phyloP scores from a whole-genome alignment of 2,888 invertebrate genomes.

The Leucania comma region DNA sequence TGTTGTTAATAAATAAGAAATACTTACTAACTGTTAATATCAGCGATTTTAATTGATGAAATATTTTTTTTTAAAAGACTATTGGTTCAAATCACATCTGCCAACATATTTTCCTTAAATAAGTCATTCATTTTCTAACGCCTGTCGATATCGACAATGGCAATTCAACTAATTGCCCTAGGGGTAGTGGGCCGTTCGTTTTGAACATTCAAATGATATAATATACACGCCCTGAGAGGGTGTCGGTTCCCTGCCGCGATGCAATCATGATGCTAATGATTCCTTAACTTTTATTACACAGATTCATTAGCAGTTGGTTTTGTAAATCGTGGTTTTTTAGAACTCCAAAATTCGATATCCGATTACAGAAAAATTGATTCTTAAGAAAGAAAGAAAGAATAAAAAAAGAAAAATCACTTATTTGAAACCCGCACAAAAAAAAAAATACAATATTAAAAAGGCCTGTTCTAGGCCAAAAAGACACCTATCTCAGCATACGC shows the following conservation, averaged over 20 bases:
- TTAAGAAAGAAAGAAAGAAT: too few relatives aligned
- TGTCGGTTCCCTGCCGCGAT: constrained; percentile 66
- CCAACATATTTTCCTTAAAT: not conserved
- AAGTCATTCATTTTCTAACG: constrained; percentile 6
- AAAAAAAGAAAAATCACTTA: too few relatives aligned
- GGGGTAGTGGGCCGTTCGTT: constrained; percentile 75
- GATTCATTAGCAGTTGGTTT: constrained; percentile 30
- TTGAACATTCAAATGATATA: constrained; percentile 75
- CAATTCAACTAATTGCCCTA: constrained; percentile 42
- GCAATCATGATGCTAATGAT: constrained; percentile 67
- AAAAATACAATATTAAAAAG: too few relatives aligned
- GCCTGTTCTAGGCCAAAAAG: too few relatives aligned
- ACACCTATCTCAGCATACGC: too few relatives aligned
- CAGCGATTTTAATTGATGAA: not conserved
- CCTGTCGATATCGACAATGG: constrained; percentile 16
- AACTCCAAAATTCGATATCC: too few relatives aligned
- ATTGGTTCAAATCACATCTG: not conserved
- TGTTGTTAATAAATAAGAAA: too few relatives aligned
- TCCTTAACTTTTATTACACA: constrained; percentile 31
- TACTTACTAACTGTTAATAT: not conserved
- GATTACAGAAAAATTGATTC: too few relatives aligned
- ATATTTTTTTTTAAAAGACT: not conserved
- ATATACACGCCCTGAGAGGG: constrained; percentile 66
- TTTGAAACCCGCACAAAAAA: too few relatives aligned
- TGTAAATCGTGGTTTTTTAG: not conserved